Evolutionary conservation across 2,888 invertebrate species (phyloP).

Genomic region (Campoletis raptor): DNA sequence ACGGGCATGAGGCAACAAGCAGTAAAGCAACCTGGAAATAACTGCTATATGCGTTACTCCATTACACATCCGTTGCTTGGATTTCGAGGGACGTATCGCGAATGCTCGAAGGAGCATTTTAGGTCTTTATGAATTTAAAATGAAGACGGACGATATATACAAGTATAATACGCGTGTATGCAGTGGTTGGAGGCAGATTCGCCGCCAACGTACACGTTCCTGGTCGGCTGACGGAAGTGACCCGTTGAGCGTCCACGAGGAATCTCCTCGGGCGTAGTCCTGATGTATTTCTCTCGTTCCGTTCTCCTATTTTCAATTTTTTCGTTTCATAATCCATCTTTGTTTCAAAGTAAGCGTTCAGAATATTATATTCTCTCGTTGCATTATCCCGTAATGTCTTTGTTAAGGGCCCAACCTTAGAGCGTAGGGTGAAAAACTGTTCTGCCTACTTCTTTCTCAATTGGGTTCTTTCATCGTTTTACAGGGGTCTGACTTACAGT

Average conservation of each 20-base stretch:
- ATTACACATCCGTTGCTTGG: constrained; percentile 8
- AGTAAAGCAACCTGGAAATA: constrained; percentile 29
- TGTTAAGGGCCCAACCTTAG: constrained; percentile 19
- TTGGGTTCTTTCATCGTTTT: constrained; percentile 45
- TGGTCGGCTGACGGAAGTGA: constrained; percentile 69
- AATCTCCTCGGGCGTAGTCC: constrained; percentile 66
- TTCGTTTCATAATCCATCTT: constrained; percentile 8
- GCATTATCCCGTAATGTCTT: neutral
- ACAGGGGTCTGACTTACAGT: constrained; percentile 43
- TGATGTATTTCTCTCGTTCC: constrained; percentile 55
- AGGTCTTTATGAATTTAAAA: neutral
- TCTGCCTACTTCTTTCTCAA: constrained; percentile 25
- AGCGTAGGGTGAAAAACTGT: constrained; percentile 8
- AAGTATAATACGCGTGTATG: constrained; percentile 30
- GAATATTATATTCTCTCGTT: constrained; percentile 24
- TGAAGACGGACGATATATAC: constrained; percentile 2
- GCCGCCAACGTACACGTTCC: constrained; percentile 59
- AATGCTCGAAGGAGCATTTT: neutral
- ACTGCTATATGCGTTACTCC: constrained; percentile 4
- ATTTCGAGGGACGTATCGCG: constrained; percentile 16
- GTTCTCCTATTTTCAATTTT: constrained; percentile 12
- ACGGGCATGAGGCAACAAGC: constrained; percentile 48
- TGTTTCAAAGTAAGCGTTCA: constrained; percentile 23
- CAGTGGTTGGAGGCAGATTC: constrained; percentile 52
- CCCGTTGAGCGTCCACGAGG: constrained; percentile 63